These are phyloP conservation scores for Standfussiana lucernea DNA, from an alignment of 2,888 invertebrate species.

Conservation along the genomic window DNA sequence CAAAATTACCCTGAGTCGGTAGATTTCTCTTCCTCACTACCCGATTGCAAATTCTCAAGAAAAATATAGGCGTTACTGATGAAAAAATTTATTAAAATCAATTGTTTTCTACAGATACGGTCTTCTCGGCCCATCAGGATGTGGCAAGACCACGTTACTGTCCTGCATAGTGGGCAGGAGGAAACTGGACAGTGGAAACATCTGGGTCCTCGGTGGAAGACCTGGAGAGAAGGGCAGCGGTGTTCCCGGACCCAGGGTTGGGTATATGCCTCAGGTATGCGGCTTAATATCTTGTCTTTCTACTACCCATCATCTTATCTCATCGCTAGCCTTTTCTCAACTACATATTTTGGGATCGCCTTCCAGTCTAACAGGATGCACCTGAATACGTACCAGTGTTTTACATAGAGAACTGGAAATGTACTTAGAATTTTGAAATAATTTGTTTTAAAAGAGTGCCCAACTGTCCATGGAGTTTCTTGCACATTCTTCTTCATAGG, in stretches of 20 bases:
- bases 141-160: conserved; percentile 97
- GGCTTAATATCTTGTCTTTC: neutral
- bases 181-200: conserved; percentile 93
- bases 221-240: conserved; percentile 91
- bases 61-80: neutral
- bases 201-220: conserved; percentile 94
- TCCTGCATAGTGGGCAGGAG: conserved; percentile 96
- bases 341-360: neutral
- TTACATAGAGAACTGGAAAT: neutral
- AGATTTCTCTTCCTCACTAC: too few relatives aligned
- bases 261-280: conserved; percentile 96
- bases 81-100: neutral
- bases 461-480: neutral
- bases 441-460: neutral
- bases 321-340: neutral
- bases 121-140: conserved; percentile 96
- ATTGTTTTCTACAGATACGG: conserved; percentile 92
- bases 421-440: neutral
- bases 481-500: neutral
- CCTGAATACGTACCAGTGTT: neutral
- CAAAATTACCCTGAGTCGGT: neutral
- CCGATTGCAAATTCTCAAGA: neutral
- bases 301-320: neutral
- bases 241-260: conserved; percentile 94
- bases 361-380: neutral